Evolutionary conservation across 2,797 vertebrate genomes (phyloP).

Genomic region (Enteromius trimaculatus): DNA sequence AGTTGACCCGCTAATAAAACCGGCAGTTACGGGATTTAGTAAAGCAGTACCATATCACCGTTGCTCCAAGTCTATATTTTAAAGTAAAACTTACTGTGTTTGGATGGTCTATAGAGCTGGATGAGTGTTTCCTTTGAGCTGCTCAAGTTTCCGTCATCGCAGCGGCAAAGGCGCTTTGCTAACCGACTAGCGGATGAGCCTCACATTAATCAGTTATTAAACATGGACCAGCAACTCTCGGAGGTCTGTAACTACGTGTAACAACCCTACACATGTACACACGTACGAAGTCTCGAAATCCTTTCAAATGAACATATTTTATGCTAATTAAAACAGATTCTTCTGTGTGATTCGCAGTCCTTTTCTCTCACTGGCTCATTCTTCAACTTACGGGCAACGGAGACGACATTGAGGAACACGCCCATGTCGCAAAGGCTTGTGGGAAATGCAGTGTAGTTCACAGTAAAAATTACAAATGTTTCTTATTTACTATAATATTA

Average conservation of each 20-base stretch:
- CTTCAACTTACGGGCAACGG: conserved; percentile 28
- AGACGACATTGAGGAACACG: conserved; percentile 33
- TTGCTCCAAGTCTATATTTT: neutral
- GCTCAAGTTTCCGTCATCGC: conserved; percentile 51
- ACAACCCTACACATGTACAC: neutral
- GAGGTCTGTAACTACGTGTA: neutral
- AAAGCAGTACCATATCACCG: neutral
- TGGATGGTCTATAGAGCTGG: conserved; percentile 35
- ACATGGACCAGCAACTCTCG: neutral
- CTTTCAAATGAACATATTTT: neutral
- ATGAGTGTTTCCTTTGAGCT: conserved; percentile 39
- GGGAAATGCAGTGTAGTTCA: conserved; percentile 45
- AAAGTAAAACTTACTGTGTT: conserved; percentile 43
- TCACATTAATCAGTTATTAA: conserved; percentile 42
- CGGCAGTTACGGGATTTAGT: neutral
- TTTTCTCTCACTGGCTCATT: conserved; percentile 49
- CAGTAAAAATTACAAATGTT: neutral
- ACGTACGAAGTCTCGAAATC: neutral
- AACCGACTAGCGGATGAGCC: conserved; percentile 44
- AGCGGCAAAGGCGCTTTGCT: conserved; percentile 43
- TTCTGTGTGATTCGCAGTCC: conserved; percentile 33
- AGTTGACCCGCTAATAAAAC: neutral
- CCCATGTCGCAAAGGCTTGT: conserved; percentile 25
- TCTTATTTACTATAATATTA: neutral
- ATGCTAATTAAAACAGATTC: neutral